These are phyloP conservation scores for Aphrophora alni DNA, from an alignment of 2,888 invertebrate genomes.

Conservation along the genomic window DNA sequence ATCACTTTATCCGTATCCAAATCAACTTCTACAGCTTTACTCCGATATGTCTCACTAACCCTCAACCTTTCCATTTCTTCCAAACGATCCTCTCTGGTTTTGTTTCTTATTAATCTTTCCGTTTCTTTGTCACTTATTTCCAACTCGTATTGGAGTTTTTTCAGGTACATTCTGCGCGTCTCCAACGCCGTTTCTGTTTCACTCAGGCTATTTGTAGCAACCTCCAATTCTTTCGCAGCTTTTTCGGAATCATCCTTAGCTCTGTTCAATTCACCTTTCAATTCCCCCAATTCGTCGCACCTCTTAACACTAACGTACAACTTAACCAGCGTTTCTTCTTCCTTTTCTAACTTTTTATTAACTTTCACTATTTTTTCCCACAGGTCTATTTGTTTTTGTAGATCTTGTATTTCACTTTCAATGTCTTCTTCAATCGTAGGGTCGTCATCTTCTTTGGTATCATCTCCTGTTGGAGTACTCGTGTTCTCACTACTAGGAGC, in stretches of 20 bases:
- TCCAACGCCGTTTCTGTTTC: constrained; percentile 53
- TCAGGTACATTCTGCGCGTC: constrained; percentile 51
- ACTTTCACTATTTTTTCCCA: constrained; percentile 75
- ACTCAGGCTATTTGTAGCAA: constrained; percentile 52
- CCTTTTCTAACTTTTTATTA: constrained; percentile 74
- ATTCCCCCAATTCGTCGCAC: constrained; percentile 42
- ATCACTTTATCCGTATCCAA: too few relatives aligned
- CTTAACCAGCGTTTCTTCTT: constrained; percentile 74
- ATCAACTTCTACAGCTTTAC: not conserved
- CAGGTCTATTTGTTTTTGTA: constrained; percentile 70
- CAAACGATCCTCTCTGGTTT: constrained; percentile 7
- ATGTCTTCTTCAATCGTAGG: constrained; percentile 55
- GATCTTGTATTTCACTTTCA: constrained; percentile 63
- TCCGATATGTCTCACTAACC: not conserved
- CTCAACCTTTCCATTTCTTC: not conserved
- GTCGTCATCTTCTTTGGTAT: constrained; percentile 56
- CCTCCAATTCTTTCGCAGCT: constrained; percentile 50
- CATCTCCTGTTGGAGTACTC: constrained; percentile 51
- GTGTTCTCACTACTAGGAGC: constrained; percentile 55
- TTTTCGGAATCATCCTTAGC: constrained; percentile 51
- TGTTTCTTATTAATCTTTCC: constrained; percentile 32
- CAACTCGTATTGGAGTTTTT: constrained; percentile 52
- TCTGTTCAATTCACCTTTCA: constrained; percentile 50
- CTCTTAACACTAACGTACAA: constrained; percentile 60
- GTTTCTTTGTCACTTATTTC: constrained; percentile 51